These are phyloP conservation scores for Peromyscus aztecus DNA, from an alignment of 2,797 vertebrate genomes.

Conservation along the genomic window DNA sequence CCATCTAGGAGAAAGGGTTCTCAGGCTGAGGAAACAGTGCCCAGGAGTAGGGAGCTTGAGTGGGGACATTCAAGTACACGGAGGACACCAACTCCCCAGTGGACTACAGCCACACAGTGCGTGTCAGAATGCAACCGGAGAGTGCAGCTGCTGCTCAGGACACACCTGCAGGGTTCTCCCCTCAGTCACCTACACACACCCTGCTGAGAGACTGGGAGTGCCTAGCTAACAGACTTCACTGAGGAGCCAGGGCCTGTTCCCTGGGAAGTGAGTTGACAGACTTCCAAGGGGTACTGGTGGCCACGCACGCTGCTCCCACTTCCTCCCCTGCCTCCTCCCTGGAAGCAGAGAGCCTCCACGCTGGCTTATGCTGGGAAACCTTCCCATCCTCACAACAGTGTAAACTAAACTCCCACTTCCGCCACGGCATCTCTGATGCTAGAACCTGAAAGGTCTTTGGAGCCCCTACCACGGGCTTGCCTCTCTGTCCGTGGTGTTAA, in stretches of 20 bases:
- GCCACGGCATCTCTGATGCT: not conserved
- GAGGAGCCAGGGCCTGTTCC: not conserved
- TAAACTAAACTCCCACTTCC: not conserved
- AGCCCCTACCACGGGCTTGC: not conserved
- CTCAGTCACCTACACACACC: not conserved
- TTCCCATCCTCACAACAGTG: not conserved
- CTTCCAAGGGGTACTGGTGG: not conserved
- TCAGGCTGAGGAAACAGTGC: not conserved
- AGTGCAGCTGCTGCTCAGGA: not conserved
- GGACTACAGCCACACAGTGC: not conserved
- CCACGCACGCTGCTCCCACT: not conserved
- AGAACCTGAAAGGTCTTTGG: not conserved
- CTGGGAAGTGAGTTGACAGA: no score
- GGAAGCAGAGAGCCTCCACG: not conserved
- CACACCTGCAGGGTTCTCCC: not conserved
- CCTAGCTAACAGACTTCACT: not conserved
- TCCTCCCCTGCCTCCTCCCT: not conserved
- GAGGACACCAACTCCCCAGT: not conserved
- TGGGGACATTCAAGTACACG: not conserved
- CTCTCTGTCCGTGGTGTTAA: not conserved
- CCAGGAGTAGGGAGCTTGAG: accelerated
- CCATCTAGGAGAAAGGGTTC: not conserved
- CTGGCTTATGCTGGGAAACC: not conserved
- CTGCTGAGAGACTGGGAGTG: not conserved
- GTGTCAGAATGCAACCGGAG: not conserved